Conservation (phyloP, 2,113 vertebrate species). For the Cololabis saira region DNA sequence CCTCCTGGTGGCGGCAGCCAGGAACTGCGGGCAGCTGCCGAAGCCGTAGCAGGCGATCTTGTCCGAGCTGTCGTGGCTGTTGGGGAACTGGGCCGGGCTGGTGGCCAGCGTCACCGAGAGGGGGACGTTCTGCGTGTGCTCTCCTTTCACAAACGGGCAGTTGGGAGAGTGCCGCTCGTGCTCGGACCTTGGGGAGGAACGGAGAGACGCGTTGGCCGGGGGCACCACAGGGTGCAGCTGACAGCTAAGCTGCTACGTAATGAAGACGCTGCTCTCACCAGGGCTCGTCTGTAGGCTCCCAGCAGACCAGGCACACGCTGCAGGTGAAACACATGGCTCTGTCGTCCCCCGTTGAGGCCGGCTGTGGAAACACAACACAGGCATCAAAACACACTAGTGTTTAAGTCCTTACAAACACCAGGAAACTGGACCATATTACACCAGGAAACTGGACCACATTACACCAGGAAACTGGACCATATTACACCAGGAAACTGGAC, state of each 20-base stretch:
- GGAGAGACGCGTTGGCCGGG: neutral
- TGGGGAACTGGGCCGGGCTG: constrained; percentile 96
- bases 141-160: constrained; percentile 98
- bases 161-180: constrained; percentile 99
- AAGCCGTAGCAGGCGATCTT: constrained; percentile 97
- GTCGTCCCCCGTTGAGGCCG: constrained; percentile 97
- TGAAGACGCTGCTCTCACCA: constrained; percentile 81
- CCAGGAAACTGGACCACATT: too few relatives aligned
- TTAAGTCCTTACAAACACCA: too few relatives aligned
- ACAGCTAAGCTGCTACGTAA: neutral
- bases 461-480: too few relatives aligned
- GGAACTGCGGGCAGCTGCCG: constrained; percentile 96
- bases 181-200: constrained; percentile 87
- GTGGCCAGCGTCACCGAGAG: constrained; percentile 97
- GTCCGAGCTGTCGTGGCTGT: constrained; percentile 91
- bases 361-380: constrained; percentile 75
- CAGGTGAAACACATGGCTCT: constrained; percentile 99
- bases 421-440: too few relatives aligned
- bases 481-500: too few relatives aligned
- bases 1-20: constrained; percentile 96
- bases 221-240: neutral
- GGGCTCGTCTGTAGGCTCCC: constrained; percentile 99
- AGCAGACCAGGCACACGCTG: constrained; percentile 98
- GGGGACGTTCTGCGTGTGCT: constrained; percentile 98
- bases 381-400: too few relatives aligned